Evolutionary conservation across 2,888 invertebrate genomes (phyloP).

Genomic region (Sympetrum striolatum): DNA sequence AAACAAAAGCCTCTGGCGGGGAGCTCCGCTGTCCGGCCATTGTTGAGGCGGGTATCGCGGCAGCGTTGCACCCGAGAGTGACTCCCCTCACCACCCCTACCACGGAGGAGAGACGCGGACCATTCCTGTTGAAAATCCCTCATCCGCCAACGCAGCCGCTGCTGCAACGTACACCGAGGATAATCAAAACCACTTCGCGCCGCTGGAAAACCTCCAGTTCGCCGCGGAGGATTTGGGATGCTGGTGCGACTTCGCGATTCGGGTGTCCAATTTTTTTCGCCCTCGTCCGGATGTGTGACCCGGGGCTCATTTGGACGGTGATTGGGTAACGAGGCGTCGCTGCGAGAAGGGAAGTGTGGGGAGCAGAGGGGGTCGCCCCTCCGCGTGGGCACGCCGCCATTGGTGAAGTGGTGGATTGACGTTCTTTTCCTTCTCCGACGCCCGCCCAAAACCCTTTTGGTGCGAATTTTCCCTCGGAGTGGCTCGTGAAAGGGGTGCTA

Average conservation of each 20-base stretch:
- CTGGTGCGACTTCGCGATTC: background rate
- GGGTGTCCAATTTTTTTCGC: background rate
- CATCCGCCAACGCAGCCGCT: background rate
- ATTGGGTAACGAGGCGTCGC: background rate
- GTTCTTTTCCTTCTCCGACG: background rate
- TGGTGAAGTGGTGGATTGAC: constrained; percentile 26
- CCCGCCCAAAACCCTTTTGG: background rate
- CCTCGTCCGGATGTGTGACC: background rate
- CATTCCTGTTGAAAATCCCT: background rate
- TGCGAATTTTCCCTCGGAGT: background rate
- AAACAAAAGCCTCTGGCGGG: background rate
- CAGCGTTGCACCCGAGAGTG: background rate
- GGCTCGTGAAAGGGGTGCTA: background rate
- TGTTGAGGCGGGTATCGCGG: constrained; percentile 30
- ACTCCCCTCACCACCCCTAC: background rate
- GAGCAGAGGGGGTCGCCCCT: background rate
- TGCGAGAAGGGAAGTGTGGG: background rate
- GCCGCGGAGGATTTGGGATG: background rate
- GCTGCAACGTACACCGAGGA: background rate
- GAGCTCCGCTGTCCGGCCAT: constrained; percentile 35
- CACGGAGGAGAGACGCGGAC: background rate
- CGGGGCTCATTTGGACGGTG: background rate
- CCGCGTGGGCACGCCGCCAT: constrained; percentile 23
- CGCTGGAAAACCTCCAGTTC: background rate
- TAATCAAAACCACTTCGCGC: background rate